Evolutionary conservation across 2,113 vertebrate species (phyloP).

Genomic region (Meleagris gallopavo): DNA sequence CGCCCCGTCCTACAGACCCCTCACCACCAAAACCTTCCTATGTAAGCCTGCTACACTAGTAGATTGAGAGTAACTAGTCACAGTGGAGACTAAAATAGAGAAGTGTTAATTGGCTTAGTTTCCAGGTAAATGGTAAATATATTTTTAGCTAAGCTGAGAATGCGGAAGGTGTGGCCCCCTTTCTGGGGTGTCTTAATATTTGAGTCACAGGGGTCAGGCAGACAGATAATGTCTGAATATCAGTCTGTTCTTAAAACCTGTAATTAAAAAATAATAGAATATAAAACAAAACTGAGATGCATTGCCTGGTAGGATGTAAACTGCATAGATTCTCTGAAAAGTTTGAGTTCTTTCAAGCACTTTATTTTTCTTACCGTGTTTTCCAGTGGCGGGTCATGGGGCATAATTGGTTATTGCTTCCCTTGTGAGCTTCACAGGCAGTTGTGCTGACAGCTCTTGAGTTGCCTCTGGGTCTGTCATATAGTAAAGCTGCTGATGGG

Average conservation of each 20-base stretch:
- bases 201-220: not conserved
- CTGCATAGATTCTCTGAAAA: not conserved
- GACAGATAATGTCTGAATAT: not conserved
- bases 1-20: not conserved
- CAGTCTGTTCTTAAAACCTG: not conserved
- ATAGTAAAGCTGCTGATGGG: constrained; percentile 42
- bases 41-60: not conserved
- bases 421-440: constrained; percentile 41
- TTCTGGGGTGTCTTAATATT: not conserved
- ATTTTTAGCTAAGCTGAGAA: not conserved
- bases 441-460: constrained; percentile 43
- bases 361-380: constrained; percentile 33
- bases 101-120: not conserved
- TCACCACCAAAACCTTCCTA: not conserved
- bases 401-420: constrained; percentile 48
- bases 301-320: not conserved
- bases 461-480: constrained; percentile 65
- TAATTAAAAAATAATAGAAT: not conserved
- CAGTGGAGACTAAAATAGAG: not conserved
- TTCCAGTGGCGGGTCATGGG: constrained; percentile 16
- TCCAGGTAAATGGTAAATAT: not conserved
- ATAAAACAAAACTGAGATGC: not conserved
- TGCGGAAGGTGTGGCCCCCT: not conserved
- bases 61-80: not conserved
- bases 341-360: not conserved